Percentiles rank a stretch among this genome's conserved stretches.
phyloP scores from a whole-genome alignment of 2,113 vertebrate species.

The Theropithecus gelada region DNA sequence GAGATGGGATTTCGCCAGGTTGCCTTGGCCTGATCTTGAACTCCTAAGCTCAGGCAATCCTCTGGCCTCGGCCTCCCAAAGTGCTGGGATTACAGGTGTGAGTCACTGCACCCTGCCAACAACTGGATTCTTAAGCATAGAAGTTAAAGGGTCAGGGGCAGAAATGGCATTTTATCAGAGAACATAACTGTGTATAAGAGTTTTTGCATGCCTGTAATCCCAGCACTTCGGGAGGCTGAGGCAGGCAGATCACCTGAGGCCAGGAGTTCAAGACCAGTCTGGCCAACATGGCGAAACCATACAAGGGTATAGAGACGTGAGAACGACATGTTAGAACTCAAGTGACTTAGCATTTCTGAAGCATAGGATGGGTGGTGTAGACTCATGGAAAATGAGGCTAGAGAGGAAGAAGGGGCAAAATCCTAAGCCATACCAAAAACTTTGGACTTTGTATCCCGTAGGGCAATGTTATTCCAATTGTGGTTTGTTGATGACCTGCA shows the following conservation, averaged over 20 bases:
- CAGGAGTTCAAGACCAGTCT: not conserved
- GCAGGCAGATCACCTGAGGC: not conserved
- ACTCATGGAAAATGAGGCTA: not conserved
- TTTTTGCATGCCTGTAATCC: not conserved
- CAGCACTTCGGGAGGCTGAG: too few species aligned
- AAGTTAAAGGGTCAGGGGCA: not conserved
- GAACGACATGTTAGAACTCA: constrained; percentile 8
- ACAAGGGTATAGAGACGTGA: not conserved
- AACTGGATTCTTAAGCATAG: not conserved
- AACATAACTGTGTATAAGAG: not conserved
- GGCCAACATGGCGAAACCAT: not conserved
- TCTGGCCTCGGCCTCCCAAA: too few species aligned
- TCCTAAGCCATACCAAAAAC: not conserved
- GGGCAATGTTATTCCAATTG: not conserved
- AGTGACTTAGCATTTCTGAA: not conserved
- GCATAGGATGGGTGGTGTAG: not conserved
- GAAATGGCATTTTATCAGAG: not conserved
- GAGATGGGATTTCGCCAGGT: too few species aligned
- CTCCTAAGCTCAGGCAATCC: too few species aligned
- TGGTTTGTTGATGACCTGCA: not conserved
- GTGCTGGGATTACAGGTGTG: too few species aligned
- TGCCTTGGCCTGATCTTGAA: too few species aligned
- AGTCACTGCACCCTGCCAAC: too few species aligned
- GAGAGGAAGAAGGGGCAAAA: not conserved
- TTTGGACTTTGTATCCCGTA: not conserved